These are phyloP conservation scores for Galemys pyrenaicus DNA, from an alignment of 2,113 vertebrate species.

Conservation along the genomic window DNA sequence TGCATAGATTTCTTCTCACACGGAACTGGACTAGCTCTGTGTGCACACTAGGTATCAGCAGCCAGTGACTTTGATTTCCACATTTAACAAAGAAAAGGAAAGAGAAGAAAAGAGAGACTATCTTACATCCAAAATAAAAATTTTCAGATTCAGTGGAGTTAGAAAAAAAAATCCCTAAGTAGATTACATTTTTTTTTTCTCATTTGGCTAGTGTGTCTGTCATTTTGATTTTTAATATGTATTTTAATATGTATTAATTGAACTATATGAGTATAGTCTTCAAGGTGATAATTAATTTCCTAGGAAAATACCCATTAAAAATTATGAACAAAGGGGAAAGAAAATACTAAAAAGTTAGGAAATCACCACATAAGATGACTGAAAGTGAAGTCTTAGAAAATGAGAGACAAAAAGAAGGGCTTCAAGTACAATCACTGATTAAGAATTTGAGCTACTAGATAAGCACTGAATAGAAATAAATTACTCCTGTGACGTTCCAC, in stretches of 20 bases:
- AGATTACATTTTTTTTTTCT: slow-evolving; percentile 78
- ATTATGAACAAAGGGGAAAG: slow-evolving; percentile 74
- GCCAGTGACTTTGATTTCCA: slow-evolving; percentile 56
- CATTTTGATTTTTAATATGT: slow-evolving; percentile 82
- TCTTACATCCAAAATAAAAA: slow-evolving; percentile 23
- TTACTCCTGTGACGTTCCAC: slow-evolving; percentile 55
- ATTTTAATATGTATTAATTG: slow-evolving; percentile 84
- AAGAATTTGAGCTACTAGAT: slow-evolving; percentile 77
- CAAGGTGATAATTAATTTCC: slow-evolving; percentile 88
- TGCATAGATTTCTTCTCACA: slow-evolving; percentile 40
- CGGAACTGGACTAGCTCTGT: background rate
- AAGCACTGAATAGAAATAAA: slow-evolving; percentile 58
- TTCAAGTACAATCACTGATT: slow-evolving; percentile 73
- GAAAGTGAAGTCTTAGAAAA: slow-evolving; percentile 82
- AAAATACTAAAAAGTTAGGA: slow-evolving; percentile 81
- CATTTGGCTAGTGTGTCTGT: slow-evolving; percentile 75
- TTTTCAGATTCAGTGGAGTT: slow-evolving; percentile 59
- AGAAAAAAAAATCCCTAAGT: slow-evolving; percentile 67
- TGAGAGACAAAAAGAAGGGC: slow-evolving; percentile 76
- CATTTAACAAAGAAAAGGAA: slow-evolving; percentile 62
- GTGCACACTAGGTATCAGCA: background rate
- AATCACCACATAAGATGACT: slow-evolving; percentile 81
- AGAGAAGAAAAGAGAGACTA: background rate
- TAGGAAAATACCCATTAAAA: slow-evolving; percentile 79
- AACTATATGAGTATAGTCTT: slow-evolving; percentile 84